A percentile compares a stretch with the other conserved stretches of the same genome.
Conservation (phyloP, 1,140 invertebrate species). For the Nilaparvata lugens region DNA sequence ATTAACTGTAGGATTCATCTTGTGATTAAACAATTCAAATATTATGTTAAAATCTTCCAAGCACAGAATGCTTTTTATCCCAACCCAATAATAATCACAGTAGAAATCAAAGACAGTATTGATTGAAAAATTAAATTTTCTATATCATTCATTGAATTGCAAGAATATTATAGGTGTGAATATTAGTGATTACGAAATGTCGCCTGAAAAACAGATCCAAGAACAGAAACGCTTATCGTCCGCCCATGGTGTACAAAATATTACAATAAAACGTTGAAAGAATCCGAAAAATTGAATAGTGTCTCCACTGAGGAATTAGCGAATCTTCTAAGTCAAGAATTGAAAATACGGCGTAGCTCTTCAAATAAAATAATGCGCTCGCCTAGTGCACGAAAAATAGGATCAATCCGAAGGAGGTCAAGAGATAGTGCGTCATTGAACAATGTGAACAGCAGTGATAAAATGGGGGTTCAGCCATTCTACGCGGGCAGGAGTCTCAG, state of each 20-base stretch:
- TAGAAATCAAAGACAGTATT: too few species aligned
- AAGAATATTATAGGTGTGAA: slow-evolving; percentile 31
- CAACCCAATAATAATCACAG: too few species aligned
- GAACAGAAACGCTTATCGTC: not conserved
- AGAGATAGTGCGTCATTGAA: slow-evolving; percentile 37
- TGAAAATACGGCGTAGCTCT: slow-evolving; percentile 56
- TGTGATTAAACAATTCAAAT: too few species aligned
- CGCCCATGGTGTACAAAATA: slow-evolving; percentile 47
- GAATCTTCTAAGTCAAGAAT: slow-evolving; percentile 53
- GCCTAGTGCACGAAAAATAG: slow-evolving; percentile 70
- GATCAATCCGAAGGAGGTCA: slow-evolving; percentile 56
- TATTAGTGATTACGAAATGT: slow-evolving; percentile 14
- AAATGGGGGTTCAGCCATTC: not conserved
- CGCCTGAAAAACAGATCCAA: not conserved
- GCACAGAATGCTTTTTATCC: too few species aligned
- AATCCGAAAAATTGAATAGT: slow-evolving; percentile 46
- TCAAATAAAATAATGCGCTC: slow-evolving; percentile 65
- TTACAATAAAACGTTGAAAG: slow-evolving; percentile 62
- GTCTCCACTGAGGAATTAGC: slow-evolving; percentile 58
- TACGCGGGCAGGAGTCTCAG: slow-evolving; percentile 21
- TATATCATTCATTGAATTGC: too few species aligned
- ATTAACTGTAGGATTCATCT: too few species aligned
- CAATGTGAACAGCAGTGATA: not conserved
- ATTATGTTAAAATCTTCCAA: too few species aligned
- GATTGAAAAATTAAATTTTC: too few species aligned